Evolutionary conservation across 2,888 invertebrate genomes (phyloP), one percentile per base, ranked within the genome.

Genomic region (Microplitis deprimator): DNA sequence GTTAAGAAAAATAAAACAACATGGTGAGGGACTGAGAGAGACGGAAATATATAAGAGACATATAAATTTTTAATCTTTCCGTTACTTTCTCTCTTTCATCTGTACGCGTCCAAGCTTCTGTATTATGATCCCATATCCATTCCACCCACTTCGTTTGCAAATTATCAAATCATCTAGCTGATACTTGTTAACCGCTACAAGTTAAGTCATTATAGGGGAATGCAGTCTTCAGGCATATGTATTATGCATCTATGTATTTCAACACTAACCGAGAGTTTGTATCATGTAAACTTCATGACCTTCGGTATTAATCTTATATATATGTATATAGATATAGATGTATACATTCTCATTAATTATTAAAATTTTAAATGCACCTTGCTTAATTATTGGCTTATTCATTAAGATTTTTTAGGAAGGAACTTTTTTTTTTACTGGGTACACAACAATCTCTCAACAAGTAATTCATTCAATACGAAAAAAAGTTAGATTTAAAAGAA

Each of bases 161-260:
- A 84, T 85, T 82, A 84, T 86, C 84, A 83, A 87, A 85, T 85
- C 83, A 85, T 84, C 84, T 82, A 82, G 78, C 80, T 79, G 81
- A 81, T 83, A 83, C 84, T 84, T 81, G 82, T 83, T 84, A 82
- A 83, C 81, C 76, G 80, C 77, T 80, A 79, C 83, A 83, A 85
- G 84, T 85, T 85, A 82, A 87, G 88, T 85, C 87, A 87, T 88
- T 88, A 87, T 79, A 64, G 75, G 73, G 81, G 85, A 86, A 87
- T 85, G 84, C 84, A 84, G 84, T 82, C 83, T 81, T 78, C 79
- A 81, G 76, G 75, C 73, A 73, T 81, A 84, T 85, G 82, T 82
- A 84, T 85, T 84, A 84, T 86, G 83, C 82, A 84, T 85, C 82
- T 81, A 81, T 77, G 80, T 81, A 77, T 41, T 68, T 72, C 50